Evolutionary conservation across 35 echinoderm and acorn worm genomes (phyloP), one percentile per base, ranked within the genome.

Genomic region (Eucidaris tribuloides): DNA sequence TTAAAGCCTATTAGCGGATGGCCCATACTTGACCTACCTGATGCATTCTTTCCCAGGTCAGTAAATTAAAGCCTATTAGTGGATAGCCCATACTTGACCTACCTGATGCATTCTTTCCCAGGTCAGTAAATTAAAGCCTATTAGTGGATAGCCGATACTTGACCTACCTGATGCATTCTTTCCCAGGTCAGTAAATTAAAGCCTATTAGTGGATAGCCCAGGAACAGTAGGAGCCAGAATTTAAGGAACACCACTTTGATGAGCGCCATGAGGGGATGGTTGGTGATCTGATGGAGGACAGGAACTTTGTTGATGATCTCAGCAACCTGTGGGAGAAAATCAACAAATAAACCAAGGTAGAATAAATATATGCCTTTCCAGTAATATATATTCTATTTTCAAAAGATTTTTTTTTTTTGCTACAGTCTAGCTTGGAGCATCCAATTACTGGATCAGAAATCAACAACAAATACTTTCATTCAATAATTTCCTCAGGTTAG

Each of bases 31-130:
- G n/a, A n/a, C n/a, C n/a, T 74, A 74, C 68, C 38, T 15, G 15
- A 74, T 74, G 68, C 11, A 74, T 44, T 74, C 37, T 74, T 6
- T 33, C 38, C 68, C 68, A 74, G 13, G 14, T 74, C 1, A 74
- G 68, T 38, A 74, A 22, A 22, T 25, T 36, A 24, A 74, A 74
- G 38, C 68, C 44, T 17, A 74, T 36, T 3, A 74, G 68, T 38
- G 68, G 35, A 41, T 74, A 74, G 11, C 68, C 68, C 68, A 74
- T 74, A n/a, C n/a, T n/a, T n/a, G n/a, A n/a, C n/a, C n/a, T 74
- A 74, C 68, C 38, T 15, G 15, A 74, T 74, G 68, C 11, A 74
- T 44, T 74, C 37, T 74, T 6, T 33, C 38, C 68, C 68, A 74
- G 13, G 14, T 74, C 1, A 74, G 68, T 38, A 74, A 22, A 22